Percentiles rank a stretch among this genome's conserved stretches.
phyloP scores from a whole-genome alignment of 2,113 vertebrate genomes.

The Pterocles burchelli region DNA sequence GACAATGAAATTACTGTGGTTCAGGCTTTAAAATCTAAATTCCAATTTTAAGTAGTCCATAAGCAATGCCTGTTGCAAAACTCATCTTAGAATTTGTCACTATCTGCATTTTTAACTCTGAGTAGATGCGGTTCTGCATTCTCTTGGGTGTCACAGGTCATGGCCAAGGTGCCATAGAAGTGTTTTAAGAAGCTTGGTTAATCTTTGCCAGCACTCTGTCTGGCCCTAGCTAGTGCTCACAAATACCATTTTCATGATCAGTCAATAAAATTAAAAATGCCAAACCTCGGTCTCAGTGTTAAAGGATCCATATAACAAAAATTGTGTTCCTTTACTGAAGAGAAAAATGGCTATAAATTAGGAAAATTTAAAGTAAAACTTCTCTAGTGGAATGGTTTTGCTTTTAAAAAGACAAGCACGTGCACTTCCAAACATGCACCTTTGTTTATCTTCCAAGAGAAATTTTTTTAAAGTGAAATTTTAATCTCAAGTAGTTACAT shows the following conservation, averaged over 20 bases:
- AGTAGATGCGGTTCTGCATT: background rate
- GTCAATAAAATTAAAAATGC: background rate
- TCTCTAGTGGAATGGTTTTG: background rate
- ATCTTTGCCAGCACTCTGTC: background rate
- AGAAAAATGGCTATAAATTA: background rate
- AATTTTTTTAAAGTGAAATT: background rate
- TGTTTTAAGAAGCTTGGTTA: background rate
- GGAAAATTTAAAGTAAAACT: background rate
- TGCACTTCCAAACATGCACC: background rate
- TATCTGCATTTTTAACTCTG: background rate
- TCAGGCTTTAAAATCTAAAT: background rate
- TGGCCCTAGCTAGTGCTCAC: background rate
- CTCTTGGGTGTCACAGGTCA: background rate
- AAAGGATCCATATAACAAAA: background rate
- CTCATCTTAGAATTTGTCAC: background rate
- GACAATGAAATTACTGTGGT: background rate
- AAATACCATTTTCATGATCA: background rate
- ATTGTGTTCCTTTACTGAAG: background rate
- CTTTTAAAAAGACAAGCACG: background rate
- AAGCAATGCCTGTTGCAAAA: background rate
- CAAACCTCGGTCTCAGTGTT: background rate
- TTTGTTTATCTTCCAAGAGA: background rate
- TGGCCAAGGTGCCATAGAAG: background rate
- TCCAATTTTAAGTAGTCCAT: background rate
- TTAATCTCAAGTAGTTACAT: background rate